Base-by-base conservation (phyloP, 1,140 invertebrate genomes). In the Campodea augens region DNA sequence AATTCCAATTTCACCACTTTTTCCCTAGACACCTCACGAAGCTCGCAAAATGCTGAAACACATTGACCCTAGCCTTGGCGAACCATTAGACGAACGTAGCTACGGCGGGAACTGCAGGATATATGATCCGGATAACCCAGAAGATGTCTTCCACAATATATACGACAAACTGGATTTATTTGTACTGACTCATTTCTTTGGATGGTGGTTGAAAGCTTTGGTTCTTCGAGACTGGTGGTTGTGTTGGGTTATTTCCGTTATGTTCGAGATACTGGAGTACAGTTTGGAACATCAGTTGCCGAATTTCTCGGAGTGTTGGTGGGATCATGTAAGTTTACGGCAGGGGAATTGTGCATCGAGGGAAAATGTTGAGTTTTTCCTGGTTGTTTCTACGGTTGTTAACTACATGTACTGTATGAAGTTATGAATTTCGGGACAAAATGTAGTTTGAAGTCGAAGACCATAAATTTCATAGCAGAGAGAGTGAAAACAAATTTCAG, bases 251-350 rank as follows among this genome's bases (percentile, higher is more conserved):
- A 59, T 72, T 22, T 73, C 71, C 44, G 59, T 74, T 29, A 69
- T 71, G 63, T 73, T 73, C 61, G 72, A 74, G 51, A 48, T 74
- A 4, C 49, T 74, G 39, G 72, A 75, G 55, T 75, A 75, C 57
- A 73, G 72, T 2, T 52, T 75, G 32, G 71, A 74, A 54, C 71
- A 74, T 51, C 72, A 74, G 53, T 55, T 75, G 20, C 72, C 72
- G 15, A 75, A 75, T 58, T 75, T 75, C 54, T 67, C 64, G 46
- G 72, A 75, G 56, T 75, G 72, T 50, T 75, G 72, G 72, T 75
- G 72, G 72, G 72, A 74, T 56, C 72, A 74, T 62, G 68, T 73
- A 54, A 65, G 65, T 64, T 41, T 49, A 72, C n/a, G n/a, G n/a
- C n/a, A n/a, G n/a, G n/a, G n/a, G n/a, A n/a, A n/a, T n/a, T n/a